Evolutionary conservation across 35 echinoderm and acorn worm genomes (phyloP).

Genomic region (Lytechinus pictus): DNA sequence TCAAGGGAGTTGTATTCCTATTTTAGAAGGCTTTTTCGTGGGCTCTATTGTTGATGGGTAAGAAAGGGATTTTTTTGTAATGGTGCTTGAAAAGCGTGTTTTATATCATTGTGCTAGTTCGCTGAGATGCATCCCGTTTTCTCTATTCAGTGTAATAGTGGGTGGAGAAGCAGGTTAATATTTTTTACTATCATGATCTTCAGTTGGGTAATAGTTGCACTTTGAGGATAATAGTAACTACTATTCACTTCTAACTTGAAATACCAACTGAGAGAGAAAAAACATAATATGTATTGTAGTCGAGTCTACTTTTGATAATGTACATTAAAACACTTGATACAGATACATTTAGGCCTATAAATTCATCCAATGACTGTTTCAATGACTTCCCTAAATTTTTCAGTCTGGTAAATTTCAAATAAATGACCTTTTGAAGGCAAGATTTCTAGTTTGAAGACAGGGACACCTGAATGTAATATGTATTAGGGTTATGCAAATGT

Average conservation of each 20-base stretch:
- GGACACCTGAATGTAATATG: neutral
- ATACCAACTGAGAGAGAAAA: too few relatives aligned
- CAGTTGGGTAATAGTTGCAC: neutral
- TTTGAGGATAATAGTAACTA: neutral
- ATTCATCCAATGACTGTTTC: too few relatives aligned
- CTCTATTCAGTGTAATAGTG: neutral
- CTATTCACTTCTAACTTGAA: neutral
- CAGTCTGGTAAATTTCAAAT: too few relatives aligned
- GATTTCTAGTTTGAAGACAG: too few relatives aligned
- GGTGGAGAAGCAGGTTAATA: neutral
- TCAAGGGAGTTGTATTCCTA: constrained; percentile 1
- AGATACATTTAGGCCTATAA: too few relatives aligned
- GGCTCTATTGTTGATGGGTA: neutral
- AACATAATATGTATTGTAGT: too few relatives aligned
- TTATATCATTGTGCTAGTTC: neutral
- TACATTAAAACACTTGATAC: too few relatives aligned
- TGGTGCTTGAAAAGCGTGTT: neutral
- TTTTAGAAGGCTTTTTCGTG: neutral
- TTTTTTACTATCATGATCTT: neutral
- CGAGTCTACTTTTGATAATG: too few relatives aligned
- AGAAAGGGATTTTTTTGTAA: neutral
- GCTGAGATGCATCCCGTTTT: neutral
- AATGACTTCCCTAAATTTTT: too few relatives aligned
- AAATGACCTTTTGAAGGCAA: too few relatives aligned
- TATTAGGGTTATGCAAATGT: neutral